Conservation (phyloP, 2,888 invertebrate species). For the Antitype chi region DNA sequence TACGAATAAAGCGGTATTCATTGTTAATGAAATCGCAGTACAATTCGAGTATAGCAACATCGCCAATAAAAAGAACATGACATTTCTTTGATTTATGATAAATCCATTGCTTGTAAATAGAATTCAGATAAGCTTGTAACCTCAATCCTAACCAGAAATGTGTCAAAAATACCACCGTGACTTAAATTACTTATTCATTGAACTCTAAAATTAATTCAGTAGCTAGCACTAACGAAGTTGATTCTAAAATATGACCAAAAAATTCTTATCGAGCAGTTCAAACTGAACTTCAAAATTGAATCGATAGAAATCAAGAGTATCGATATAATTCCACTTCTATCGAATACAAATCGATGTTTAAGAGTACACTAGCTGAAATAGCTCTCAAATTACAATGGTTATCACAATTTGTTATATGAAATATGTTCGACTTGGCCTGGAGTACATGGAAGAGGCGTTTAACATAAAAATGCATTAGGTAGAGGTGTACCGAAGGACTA, state of each 20-base stretch:
- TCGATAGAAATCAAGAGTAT: slow-evolving; percentile 58
- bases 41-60: too few relatives aligned
- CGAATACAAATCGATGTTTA: slow-evolving; percentile 63
- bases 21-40: too few relatives aligned
- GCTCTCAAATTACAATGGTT: slow-evolving; percentile 83
- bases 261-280: slow-evolving; percentile 40
- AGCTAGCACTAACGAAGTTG: slow-evolving; percentile 55
- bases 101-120: too few relatives aligned
- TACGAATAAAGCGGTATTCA: too few relatives aligned
- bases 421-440: slow-evolving; percentile 71
- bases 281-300: slow-evolving; percentile 46
- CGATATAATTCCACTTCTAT: slow-evolving; percentile 54
- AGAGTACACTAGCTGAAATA: slow-evolving; percentile 59
- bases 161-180: slow-evolving; percentile 23
- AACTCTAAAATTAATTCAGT: slow-evolving; percentile 60
- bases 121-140: not conserved
- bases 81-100: too few relatives aligned
- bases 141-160: slow-evolving; percentile 19
- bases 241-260: slow-evolving; percentile 60
- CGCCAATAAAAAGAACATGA: too few relatives aligned
- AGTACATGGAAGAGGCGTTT: slow-evolving; percentile 81
- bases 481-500: slow-evolving; percentile 24
- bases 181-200: slow-evolving; percentile 56
- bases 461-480: slow-evolving; percentile 63
- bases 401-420: slow-evolving; percentile 82